phyloP scores from a whole-genome alignment of 2,113 vertebrate species.

The Zosterops borbonicus region DNA sequence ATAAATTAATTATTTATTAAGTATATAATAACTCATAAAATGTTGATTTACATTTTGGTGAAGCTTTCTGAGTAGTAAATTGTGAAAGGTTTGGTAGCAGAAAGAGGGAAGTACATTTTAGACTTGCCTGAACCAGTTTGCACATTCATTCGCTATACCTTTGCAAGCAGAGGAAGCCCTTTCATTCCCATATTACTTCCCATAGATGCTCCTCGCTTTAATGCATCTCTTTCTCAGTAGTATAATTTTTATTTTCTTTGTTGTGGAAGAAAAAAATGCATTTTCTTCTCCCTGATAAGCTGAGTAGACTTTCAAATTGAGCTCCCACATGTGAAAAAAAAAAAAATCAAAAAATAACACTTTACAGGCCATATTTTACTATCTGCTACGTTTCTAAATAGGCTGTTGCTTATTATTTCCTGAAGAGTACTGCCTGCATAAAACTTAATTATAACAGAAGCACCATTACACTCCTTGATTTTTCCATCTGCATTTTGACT shows the following conservation, averaged over 20 bases:
- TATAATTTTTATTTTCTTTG: background rate
- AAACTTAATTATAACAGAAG: constrained; percentile 16
- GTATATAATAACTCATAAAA: background rate
- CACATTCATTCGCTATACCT: background rate
- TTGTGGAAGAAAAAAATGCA: background rate
- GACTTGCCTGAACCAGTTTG: background rate
- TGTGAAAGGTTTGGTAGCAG: background rate
- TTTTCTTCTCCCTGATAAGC: background rate
- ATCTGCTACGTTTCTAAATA: background rate
- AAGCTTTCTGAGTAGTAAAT: background rate
- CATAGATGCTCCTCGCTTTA: background rate
- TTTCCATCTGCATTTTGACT: constrained; percentile 49
- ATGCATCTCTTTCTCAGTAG: background rate
- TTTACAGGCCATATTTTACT: background rate
- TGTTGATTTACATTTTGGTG: background rate
- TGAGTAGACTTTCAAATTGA: background rate
- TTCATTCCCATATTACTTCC: background rate
- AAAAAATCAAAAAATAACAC: background rate
- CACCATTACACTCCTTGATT: background rate
- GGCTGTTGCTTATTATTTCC: background rate
- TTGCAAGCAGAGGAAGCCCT: background rate
- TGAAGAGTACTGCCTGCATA: background rate
- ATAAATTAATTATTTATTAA: background rate
- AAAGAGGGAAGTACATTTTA: background rate
- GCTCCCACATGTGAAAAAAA: background rate